Percentiles rank a stretch among this genome's conserved stretches.
phyloP scores from a whole-genome alignment of 1,140 invertebrate species.

The Neodiprion fabricii region DNA sequence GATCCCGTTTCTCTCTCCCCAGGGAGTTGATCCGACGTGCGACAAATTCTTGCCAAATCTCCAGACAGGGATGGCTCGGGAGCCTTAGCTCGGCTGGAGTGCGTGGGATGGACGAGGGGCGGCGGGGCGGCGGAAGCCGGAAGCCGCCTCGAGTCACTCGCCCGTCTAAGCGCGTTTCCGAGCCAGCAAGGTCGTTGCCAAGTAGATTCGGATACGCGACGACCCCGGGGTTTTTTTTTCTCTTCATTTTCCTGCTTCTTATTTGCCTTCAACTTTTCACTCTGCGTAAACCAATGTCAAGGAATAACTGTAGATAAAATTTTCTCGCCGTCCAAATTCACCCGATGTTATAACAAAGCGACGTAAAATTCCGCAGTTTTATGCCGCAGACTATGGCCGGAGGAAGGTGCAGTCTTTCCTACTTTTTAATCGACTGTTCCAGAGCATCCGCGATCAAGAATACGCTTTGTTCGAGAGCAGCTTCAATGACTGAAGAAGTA shows the following conservation, averaged over 20 bases:
- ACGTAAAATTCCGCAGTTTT: no score
- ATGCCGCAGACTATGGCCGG: no score
- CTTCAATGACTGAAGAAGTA: neutral
- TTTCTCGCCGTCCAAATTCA: no score
- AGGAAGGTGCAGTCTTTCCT: neutral
- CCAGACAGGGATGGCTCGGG: constrained; percentile 1
- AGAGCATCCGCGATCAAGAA: neutral
- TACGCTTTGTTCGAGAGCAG: neutral
- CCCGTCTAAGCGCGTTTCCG: neutral
- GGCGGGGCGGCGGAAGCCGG: neutral
- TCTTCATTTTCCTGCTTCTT: no score
- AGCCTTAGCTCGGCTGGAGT: neutral
- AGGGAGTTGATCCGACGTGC: constrained; percentile 1
- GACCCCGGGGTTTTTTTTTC: no score
- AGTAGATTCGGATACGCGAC: neutral
- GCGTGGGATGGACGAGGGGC: neutral
- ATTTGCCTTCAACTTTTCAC: no score
- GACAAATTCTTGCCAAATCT: constrained; percentile 7
- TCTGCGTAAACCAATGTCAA: no score
- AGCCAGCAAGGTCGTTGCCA: neutral
- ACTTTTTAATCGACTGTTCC: neutral
- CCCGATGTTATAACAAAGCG: no score
- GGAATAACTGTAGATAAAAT: no score
- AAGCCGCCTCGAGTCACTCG: constrained; percentile 1
- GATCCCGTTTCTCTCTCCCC: neutral